Evolutionary conservation across 2,113 vertebrate species (phyloP).

Genomic region (Carollia perspicillata): DNA sequence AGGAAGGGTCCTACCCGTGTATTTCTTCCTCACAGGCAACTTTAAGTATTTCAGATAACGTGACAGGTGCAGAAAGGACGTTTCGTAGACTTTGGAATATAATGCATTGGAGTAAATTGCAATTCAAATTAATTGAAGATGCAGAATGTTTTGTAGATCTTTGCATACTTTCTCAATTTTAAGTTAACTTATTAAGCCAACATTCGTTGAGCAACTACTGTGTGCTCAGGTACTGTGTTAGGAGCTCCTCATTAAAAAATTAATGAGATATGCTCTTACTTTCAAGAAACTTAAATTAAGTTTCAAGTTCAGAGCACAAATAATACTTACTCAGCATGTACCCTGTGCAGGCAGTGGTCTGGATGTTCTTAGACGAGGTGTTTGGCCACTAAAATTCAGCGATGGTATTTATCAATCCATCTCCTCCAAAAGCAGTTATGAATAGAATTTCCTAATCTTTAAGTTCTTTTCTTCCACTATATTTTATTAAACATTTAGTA

Average conservation of each 20-base stretch:
- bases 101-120: background rate
- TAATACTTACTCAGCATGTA: background rate
- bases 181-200: background rate
- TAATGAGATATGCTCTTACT: background rate
- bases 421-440: background rate
- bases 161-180: background rate
- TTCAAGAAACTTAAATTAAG: background rate
- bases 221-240: background rate
- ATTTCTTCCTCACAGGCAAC: background rate
- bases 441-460: background rate
- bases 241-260: background rate
- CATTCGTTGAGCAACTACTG: background rate
- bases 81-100: background rate
- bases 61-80: background rate
- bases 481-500: background rate
- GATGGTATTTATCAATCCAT: background rate
- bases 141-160: background rate
- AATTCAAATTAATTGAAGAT: background rate
- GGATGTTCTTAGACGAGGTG: background rate
- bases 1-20: background rate
- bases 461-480: background rate
- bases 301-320: slow-evolving; percentile 4
- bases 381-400: background rate
- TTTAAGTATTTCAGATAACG: background rate
- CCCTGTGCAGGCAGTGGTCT: background rate